Conservation (phyloP, 2,113 vertebrate species). For the Halichoeres trimaculatus region DNA sequence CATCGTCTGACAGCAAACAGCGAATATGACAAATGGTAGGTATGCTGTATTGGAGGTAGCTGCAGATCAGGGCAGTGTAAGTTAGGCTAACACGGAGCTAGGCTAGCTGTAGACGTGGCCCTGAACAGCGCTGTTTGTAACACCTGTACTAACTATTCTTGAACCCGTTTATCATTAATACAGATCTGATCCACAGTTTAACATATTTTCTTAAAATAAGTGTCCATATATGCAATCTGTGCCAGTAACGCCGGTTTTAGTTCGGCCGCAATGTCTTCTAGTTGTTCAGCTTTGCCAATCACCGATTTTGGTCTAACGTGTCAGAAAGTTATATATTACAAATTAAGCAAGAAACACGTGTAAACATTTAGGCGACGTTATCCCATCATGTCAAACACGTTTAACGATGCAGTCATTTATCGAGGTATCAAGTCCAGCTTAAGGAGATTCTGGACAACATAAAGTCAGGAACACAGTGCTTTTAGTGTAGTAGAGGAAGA, state of each 20-base stretch:
- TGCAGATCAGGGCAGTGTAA: not conserved
- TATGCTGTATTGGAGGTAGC: not conserved
- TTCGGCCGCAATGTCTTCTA: not conserved
- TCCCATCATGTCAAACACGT: not conserved
- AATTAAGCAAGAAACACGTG: not conserved
- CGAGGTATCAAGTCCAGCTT: no score
- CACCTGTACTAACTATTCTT: not conserved
- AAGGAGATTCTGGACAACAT: not conserved
- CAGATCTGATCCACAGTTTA: accelerated
- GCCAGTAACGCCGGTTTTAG: not conserved
- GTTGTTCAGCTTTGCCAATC: conserved; percentile 27
- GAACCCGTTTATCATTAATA: not conserved
- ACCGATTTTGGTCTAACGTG: not conserved
- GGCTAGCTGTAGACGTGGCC: conserved; percentile 78
- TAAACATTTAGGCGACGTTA: accelerated
- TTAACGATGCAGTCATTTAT: not conserved
- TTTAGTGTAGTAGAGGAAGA: not conserved
- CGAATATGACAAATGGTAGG: conserved; percentile 84
- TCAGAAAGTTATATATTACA: not conserved
- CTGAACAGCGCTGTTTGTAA: not conserved
- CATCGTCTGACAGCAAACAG: conserved; percentile 44
- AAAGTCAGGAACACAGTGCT: not conserved
- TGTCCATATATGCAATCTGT: not conserved
- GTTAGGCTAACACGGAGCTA: conserved; percentile 53
- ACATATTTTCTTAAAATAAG: not conserved